Conservation (phyloP, 2,113 vertebrate species). For the Chamaea fasciata region DNA sequence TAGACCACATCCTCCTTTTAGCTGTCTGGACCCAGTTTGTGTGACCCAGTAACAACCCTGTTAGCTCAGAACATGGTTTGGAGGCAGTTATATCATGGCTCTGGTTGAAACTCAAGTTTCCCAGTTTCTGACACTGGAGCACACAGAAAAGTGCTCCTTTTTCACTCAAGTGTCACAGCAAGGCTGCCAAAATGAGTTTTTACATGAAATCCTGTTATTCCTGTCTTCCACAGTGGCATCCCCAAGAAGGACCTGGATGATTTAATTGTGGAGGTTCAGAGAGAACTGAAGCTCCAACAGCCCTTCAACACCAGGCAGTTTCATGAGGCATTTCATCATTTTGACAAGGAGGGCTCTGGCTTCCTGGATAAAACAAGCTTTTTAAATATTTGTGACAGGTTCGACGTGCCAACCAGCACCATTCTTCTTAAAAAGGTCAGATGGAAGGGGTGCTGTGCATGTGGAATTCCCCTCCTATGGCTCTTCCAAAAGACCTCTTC, state of each 20-base stretch:
- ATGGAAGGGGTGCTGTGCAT: not conserved
- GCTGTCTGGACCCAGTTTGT: not conserved
- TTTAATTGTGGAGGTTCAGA: constrained; percentile 46
- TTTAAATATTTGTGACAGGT: constrained; percentile 56
- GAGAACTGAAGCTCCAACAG: constrained; percentile 43
- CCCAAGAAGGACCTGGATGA: constrained; percentile 36
- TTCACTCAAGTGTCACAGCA: not conserved
- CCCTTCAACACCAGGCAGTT: constrained; percentile 37
- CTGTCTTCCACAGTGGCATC: constrained; percentile 27
- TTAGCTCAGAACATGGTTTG: not conserved
- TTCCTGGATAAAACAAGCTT: constrained; percentile 57
- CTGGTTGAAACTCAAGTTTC: not conserved
- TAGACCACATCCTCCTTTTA: not conserved
- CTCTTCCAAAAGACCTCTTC: not conserved
- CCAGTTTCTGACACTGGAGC: not conserved
- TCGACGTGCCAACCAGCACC: constrained; percentile 38
- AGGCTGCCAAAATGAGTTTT: not conserved
- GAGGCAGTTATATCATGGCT: not conserved
- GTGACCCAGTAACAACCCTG: not conserved
- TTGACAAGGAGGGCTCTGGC: constrained; percentile 62
- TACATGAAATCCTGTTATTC: not conserved
- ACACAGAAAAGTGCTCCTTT: not conserved
- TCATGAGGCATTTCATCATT: constrained; percentile 15
- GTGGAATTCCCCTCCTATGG: not conserved
- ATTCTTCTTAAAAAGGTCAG: constrained; percentile 68